Base-by-base conservation (phyloP, 53 echinoderm and acorn worm species). In the Astropecten irregularis region DNA sequence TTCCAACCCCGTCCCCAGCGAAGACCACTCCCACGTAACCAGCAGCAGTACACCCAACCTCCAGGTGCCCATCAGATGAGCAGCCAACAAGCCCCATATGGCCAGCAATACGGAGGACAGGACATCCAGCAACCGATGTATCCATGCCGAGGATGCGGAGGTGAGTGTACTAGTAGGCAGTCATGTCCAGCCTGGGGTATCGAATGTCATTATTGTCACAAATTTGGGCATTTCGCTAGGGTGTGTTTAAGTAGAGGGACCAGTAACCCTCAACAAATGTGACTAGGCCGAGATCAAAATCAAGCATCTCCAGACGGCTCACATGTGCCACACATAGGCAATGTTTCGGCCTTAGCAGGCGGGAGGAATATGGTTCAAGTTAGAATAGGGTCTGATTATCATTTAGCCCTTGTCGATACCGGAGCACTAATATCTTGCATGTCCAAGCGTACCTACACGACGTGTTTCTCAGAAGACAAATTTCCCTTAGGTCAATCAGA, bases 121-220 rank as follows among this genome's bases (percentile, higher is more conserved):
- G 27, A 20, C 42, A 2, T 34, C 10, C 68, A 68, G 44, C 26
- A 11, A 9, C 4, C 62, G 33, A 62, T 32, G 62, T 34, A 69
- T 23, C 28, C 49, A 21, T 69, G 69, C 16, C 69, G 31, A 29
- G 47, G 69, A 49, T 48, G 49, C 23, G 68, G 68, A 67, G 42
- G 68, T 67, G 68, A 67, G 68, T 67, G 68, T 67, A 42, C 23
- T 40, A 49, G 49, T 69, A 49, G 69, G 69, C 69, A 49, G 48
- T 28, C 69, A 48, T 69, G 49, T 69, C 49, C 69, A 30, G 48
- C 47, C 49, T 49, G 47, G 69, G 47, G 14, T 62, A 62, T 62
- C 16, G 62, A 62, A 33, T 58, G 58, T 67, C 39, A 42, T 23
- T 44, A 67, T 42, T 27, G 44, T 42, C 40, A 42, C 40, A 67